phyloP scores from a whole-genome alignment of 2,113 vertebrate species.

The Dendrocopos noguchii region DNA sequence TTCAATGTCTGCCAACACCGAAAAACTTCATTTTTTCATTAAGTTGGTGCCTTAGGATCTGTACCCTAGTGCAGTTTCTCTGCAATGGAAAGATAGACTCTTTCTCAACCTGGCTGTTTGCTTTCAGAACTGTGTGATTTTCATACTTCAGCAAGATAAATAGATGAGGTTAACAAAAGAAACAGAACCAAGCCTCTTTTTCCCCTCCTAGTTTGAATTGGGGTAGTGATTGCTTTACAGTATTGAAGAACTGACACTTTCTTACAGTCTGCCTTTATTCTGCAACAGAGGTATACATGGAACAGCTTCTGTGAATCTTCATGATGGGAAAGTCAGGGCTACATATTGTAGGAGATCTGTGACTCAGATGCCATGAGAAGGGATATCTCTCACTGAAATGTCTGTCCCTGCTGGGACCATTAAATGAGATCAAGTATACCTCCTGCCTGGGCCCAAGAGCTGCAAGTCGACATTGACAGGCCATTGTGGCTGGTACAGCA shows the following conservation, averaged over 20 bases:
- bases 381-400: neutral
- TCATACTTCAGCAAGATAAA: neutral
- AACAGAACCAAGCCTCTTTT: neutral
- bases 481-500: neutral
- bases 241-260: neutral
- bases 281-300: neutral
- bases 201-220: neutral
- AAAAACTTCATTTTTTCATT: slow-evolving; percentile 27
- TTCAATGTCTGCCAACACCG: neutral
- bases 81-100: neutral
- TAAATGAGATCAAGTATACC: neutral
- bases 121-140: neutral
- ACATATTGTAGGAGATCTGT: neutral
- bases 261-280: neutral
- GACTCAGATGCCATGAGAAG: neutral
- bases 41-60: slow-evolving; percentile 34
- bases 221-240: neutral
- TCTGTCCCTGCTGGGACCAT: neutral
- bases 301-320: neutral
- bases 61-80: neutral
- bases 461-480: neutral
- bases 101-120: neutral
- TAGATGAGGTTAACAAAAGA: neutral
- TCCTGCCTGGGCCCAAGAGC: neutral
- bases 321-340: neutral